Conservation (phyloP, 2,113 vertebrate genomes). For the Lasiurus cinereus region DNA sequence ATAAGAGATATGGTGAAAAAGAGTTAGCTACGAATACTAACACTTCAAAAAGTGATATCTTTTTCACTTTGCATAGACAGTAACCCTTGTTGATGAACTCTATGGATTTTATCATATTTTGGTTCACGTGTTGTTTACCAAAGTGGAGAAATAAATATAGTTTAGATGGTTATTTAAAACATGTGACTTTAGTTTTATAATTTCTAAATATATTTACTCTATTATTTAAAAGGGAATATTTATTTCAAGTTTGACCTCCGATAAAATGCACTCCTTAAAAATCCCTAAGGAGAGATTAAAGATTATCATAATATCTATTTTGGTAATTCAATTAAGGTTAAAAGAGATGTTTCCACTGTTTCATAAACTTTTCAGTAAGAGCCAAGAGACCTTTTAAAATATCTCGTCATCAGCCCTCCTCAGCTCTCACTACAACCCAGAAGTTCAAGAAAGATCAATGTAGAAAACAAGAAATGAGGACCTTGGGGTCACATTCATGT, state of each 20-base stretch:
- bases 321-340: background rate
- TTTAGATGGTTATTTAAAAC: background rate
- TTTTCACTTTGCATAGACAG: background rate
- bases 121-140: background rate
- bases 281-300: conserved; percentile 4
- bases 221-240: background rate
- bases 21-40: background rate
- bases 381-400: conserved; percentile 39
- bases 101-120: background rate
- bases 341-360: background rate
- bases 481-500: background rate
- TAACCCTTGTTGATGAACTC: background rate
- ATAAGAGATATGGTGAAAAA: background rate
- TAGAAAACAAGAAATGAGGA: background rate
- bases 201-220: conserved; percentile 56
- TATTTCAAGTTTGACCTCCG: conserved; percentile 55
- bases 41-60: background rate
- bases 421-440: background rate
- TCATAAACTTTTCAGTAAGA: conserved; percentile 48
- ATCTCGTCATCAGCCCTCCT: background rate
- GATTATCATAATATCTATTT: conserved; percentile 29
- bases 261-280: conserved; percentile 54
- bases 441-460: conserved; percentile 44
- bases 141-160: conserved; percentile 38
- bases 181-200: conserved; percentile 1